Evolutionary conservation across 2,888 invertebrate species (phyloP).

Genomic region (Desoria tigrina): DNA sequence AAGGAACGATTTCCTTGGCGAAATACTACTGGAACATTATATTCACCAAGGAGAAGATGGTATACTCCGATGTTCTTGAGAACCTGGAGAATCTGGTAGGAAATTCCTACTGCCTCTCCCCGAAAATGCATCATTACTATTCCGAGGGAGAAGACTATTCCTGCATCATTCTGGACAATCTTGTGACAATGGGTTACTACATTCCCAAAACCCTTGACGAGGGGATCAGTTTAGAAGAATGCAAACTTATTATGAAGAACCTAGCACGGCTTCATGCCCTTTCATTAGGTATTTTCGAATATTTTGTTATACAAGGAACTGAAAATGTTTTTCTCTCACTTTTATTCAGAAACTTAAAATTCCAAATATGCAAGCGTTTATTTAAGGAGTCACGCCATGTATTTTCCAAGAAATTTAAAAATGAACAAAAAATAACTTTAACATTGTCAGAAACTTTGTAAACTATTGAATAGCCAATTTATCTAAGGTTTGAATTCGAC

Average conservation of each 20-base stretch:
- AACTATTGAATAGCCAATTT: too few species aligned
- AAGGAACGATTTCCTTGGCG: conserved; percentile 17
- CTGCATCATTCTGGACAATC: conserved; percentile 48
- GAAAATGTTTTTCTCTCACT: too few species aligned
- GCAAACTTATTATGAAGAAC: conserved; percentile 39
- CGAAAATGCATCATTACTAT: conserved; percentile 45
- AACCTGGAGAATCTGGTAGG: conserved; percentile 27
- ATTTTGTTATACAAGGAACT: too few species aligned
- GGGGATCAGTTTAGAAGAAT: conserved; percentile 37
- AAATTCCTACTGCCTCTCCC: conserved; percentile 20
- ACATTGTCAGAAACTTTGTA: too few species aligned
- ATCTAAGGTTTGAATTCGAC: too few species aligned
- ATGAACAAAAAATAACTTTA: too few species aligned
- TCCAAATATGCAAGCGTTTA: too few species aligned
- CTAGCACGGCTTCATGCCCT: conserved; percentile 48
- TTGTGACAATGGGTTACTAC: conserved; percentile 43
- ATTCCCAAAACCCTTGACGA: conserved; percentile 38
- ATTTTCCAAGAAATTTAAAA: too few species aligned
- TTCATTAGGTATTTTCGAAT: conserved; percentile 48
- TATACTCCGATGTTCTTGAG: conserved; percentile 39
- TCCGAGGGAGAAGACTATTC: conserved; percentile 47
- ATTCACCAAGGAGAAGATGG: conserved; percentile 47
- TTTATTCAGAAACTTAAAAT: too few species aligned
- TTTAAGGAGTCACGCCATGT: too few species aligned
- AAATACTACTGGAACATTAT: conserved; percentile 45